Base-by-base conservation (phyloP, 2,113 vertebrate genomes). In the Lepisosteus oculatus region DNA sequence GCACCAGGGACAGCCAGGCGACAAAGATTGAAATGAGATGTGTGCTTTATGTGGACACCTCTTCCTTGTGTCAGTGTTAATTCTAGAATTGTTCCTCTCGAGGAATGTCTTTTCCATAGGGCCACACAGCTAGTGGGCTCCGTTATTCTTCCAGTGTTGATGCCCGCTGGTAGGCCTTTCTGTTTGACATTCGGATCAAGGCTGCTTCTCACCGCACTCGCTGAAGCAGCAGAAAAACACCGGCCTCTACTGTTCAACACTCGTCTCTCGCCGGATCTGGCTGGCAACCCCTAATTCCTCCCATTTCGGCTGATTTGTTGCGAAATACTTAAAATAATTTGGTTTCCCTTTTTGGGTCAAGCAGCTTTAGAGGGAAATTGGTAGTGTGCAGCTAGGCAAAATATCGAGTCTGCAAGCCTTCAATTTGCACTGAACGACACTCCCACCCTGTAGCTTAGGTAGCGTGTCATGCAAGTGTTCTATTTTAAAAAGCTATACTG, bases 381-480 rank as follows among this genome's bases (percentile, higher is more conserved):
- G 12, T 59, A 59, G 57, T 59, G 57, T 59, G 12, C 57, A 59
- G 57, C n/a, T 13, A 14, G 57, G 12, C 11, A 15, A 13, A 59
- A n/a, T 59, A 15, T 59, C 14, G 57, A 13, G 57, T 59, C 57
- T 15, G 9, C 57, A 11, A 59, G 57, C 43, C 66, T 17, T 44
- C 17, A 43, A n/a, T 55, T 13, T 66, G 8, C 65, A 61, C 65
- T 62, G 12, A 61, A 43, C 62, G 43, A 68, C 57, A 43, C 29
- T 69, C 67, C 51, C 42, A 44, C 55, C 44, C 71, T 61, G 55
- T 59, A 14, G 55, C 55, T 59, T n/a, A 17, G 7, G 42, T 61
- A 85, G 76, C 83, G 81, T 83, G 82, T 84, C 83, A 81, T 78
- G 84, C 85, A 81, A 76, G 66, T 78, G 77, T 78, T 77, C 74